Conservation (phyloP, 2,113 vertebrate genomes). For the Puffinus mauretanicus region DNA sequence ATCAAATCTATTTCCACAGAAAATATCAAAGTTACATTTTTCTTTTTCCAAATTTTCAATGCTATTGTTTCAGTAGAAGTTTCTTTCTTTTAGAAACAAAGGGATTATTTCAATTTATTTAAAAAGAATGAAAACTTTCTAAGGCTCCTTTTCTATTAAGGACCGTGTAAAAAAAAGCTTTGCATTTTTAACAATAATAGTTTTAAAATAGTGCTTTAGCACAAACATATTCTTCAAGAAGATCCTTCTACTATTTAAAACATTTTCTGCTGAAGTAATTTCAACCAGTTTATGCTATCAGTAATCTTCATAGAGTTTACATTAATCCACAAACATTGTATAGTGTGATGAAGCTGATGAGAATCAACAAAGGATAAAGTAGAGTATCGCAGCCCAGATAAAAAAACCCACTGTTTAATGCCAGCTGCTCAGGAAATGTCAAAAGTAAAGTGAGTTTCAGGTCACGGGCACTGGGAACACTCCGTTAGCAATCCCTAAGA, state of each 20-base stretch:
- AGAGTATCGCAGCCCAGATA: slow-evolving; percentile 26
- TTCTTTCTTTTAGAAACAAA: background rate
- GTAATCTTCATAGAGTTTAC: slow-evolving; percentile 47
- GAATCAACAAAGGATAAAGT: slow-evolving; percentile 64
- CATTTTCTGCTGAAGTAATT: background rate
- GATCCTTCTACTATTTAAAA: background rate
- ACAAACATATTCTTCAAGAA: background rate
- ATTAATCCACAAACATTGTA: slow-evolving; percentile 56
- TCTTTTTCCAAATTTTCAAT: background rate
- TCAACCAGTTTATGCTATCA: background rate
- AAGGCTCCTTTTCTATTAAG: background rate
- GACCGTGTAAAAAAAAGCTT: background rate
- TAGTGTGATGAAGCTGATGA: slow-evolving; percentile 59
- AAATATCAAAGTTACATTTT: background rate
- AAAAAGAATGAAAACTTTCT: background rate
- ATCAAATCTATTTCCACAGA: background rate
- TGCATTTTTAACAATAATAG: background rate
- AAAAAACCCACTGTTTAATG: slow-evolving; percentile 66
- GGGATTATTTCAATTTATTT: background rate
- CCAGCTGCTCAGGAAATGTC: slow-evolving; percentile 64
- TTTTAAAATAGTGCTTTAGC: background rate
- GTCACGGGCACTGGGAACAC: slow-evolving; percentile 60
- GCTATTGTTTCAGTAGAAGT: background rate
- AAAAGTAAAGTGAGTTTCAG: slow-evolving; percentile 61
- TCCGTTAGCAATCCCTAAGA: slow-evolving; percentile 48